Base-by-base conservation (phyloP, 2,888 invertebrate species). In the Drosophila mimetica region DNA sequence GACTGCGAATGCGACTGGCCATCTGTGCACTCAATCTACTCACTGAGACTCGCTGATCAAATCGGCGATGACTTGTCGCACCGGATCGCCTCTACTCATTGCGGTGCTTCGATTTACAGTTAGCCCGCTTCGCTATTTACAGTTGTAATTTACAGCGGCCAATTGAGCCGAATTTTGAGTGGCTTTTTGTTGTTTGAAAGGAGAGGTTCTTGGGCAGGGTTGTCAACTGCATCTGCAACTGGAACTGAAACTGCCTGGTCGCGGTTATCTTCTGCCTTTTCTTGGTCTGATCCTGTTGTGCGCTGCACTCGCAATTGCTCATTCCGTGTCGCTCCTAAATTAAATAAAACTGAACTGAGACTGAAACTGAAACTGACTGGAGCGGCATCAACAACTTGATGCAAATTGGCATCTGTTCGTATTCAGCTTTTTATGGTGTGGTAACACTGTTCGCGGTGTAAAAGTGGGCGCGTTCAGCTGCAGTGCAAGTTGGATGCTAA, bases 21-120 rank as follows among this genome's bases (percentile, higher is more conserved):
- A 83, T 74, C 79, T 78, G 82, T 75, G 70, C 60, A 59, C 57
- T 6, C 57, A 34, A 1, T 16, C 7, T 22, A 87, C 82, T 83
- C 81, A 91, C 91, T 85, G 76, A 11, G 91, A 83, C 66, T 88
- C 88, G 34, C 77, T 75, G 7, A 91, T 89, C 20, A 91, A 76
- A n/a, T 66, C 73, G 44, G 76, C 77, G 14, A 91, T 75, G 47
- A 87, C 81, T 13, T 37, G 25, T 47, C 89, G 88, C 61, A 90
- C 79, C 44, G 85, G 81, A 74, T 91, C 90, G 58, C 51, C 73
- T 54, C 76, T 75, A 51, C 28, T 74, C 53, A 76, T 52, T n/a
- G 41, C 60, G 37, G 37, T 4, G 11, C 2, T n/a, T 14, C 20
- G 16, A 59, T 61, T 61, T 30, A 59, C 46, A 46, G 59, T 60